Conservation (phyloP, 2,113 vertebrate species). For the Phyllostomus discolor region DNA sequence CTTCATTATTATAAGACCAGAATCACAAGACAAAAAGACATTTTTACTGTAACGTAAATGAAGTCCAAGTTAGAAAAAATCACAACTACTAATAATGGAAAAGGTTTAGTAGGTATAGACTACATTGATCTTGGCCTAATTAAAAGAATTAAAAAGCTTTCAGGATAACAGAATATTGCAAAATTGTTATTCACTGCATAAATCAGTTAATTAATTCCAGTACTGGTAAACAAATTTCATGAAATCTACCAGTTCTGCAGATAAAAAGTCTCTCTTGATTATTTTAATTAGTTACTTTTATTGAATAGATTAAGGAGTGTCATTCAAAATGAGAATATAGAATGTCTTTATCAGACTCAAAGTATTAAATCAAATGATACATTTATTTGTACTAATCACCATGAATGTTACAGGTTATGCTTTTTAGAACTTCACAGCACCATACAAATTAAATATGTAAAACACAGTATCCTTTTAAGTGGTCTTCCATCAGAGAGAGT, state of each 20-base stretch:
- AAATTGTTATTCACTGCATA: conserved; percentile 66
- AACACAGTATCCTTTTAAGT: conserved; percentile 14
- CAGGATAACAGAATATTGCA: neutral
- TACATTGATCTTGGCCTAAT: neutral
- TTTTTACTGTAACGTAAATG: neutral
- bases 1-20: neutral
- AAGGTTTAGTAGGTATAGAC: neutral
- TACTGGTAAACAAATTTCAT: conserved; percentile 67
- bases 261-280: conserved; percentile 45
- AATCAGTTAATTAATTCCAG: conserved; percentile 62
- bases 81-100: neutral
- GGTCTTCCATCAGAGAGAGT: neutral
- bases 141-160: conserved; percentile 29
- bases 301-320: neutral
- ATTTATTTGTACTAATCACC: conserved; percentile 47
- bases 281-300: conserved; percentile 32
- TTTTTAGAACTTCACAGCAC: conserved; percentile 2
- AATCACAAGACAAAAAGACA: neutral
- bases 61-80: conserved; percentile 4
- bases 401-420: conserved; percentile 32
- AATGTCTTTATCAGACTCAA: conserved; percentile 46
- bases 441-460: conserved; percentile 23
- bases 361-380: conserved; percentile 19
- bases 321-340: neutral
- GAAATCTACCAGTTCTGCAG: conserved; percentile 48